Base-by-base conservation (phyloP, 1,140 invertebrate genomes). In the Carcinoscorpius rotundicauda region DNA sequence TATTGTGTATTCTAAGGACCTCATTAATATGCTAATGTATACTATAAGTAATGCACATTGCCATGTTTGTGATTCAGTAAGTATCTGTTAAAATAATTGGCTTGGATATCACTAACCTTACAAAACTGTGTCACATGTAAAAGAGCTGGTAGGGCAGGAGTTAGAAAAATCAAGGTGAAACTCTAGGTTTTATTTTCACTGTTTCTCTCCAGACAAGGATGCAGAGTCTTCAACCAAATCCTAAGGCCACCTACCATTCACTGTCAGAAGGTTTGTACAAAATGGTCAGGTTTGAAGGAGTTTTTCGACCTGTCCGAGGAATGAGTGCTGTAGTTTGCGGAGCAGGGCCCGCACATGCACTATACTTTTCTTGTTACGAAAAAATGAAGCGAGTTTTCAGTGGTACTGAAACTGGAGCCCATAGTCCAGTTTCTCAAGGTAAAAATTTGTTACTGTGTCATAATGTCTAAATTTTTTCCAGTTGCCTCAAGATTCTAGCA, bases 301-400 rank as follows among this genome's bases (percentile, higher is more conserved):
- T 96, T 52, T 78, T 91, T 62, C 86, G 89, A 78, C 93, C 95
- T 0, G 80, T 98, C 57, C 85, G 93, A 67, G 97, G 97, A 60
- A 91, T 98, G 76, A 86, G 87, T 66, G 93, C 91, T 66, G 91
- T 98, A 75, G 85, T 98, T 64, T 77, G 85, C 66, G 95, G 97
- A 66, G 94, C 97, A 68, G 94, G 95, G 58, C 97, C 97, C 57
- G 97, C 97, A 63, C 97, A 99, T 82, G 96, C 97, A 11, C 81
- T 98, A 58, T 99, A 98, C 80, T 99, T 98, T 82, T 92, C 93
- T 66, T 88, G 91, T 74, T 99, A 99, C 78, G 97, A 99, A 81
- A 88, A 89, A 78, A 79, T 91, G 58, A 98, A 98, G 80, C 84
- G 89, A 71, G 68, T 80, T 90, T 68, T 81, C 82, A 63, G 84